Conservation (phyloP, 2,797 vertebrate species). For the Rhinatrema bivittatum region DNA sequence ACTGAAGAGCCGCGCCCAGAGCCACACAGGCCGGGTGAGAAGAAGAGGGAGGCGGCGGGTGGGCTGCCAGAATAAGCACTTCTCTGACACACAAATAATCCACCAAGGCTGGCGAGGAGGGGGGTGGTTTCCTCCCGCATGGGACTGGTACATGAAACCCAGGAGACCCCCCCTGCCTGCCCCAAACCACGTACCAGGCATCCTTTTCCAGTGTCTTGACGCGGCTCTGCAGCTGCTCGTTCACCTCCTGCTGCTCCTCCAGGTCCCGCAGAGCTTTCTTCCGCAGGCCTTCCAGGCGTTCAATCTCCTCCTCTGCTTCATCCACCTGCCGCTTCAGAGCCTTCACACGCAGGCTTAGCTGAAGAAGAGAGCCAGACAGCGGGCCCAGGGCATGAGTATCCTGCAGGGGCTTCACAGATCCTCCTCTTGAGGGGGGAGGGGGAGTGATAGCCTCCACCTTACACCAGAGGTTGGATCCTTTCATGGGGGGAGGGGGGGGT, state of each 20-base stretch:
- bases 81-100: no score
- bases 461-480: not conserved
- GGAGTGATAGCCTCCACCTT: not conserved
- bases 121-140: no score
- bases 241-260: conserved; percentile 86
- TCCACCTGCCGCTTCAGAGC: conserved; percentile 95
- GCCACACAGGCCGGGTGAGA: not conserved
- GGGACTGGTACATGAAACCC: no score
- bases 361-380: not conserved
- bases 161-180: no score
- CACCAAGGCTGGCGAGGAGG: no score
- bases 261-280: conserved; percentile 83
- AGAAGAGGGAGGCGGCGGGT: not conserved
- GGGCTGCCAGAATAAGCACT: not conserved
- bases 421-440: not conserved
- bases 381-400: not conserved
- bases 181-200: conserved; percentile 54
- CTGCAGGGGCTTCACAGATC: no score
- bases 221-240: conserved; percentile 75
- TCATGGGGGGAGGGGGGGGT: no score
- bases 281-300: conserved; percentile 71
- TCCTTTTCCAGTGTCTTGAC: conserved; percentile 80
- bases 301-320: conserved; percentile 85
- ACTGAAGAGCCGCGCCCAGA: no score
- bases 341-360: conserved; percentile 84